Percentiles rank a stretch among this genome's conserved stretches.
Conservation (phyloP, 2,888 invertebrate species). For the Eristalis pertinax region DNA sequence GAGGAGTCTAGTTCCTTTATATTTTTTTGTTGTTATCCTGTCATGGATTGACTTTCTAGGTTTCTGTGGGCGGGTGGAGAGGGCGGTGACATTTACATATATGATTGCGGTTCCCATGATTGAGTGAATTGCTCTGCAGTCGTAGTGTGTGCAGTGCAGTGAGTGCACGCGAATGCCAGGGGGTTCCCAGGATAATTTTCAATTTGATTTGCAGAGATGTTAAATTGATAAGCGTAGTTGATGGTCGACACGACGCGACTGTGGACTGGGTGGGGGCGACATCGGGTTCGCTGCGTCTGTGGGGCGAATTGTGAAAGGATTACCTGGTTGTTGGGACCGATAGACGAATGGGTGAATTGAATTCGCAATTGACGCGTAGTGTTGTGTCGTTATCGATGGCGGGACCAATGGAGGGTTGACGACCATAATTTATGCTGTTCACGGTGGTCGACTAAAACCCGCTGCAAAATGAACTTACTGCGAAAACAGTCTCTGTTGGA, state of each 20-base stretch:
- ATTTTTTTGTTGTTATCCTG: conserved; percentile 16
- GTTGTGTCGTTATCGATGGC: conserved; percentile 5
- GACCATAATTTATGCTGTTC: neutral
- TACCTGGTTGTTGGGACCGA: conserved; percentile 28
- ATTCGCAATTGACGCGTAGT: conserved; percentile 17
- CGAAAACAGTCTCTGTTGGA: neutral
- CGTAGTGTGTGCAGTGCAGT: neutral
- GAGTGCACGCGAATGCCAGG: conserved; percentile 5
- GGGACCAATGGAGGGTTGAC: neutral
- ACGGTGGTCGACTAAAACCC: neutral
- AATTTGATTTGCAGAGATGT: conserved; percentile 57
- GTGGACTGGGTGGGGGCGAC: neutral
- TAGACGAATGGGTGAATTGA: conserved; percentile 4
- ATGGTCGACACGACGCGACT: neutral
- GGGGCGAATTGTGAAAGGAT: neutral
- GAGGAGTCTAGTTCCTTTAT: neutral
- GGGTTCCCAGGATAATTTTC: conserved; percentile 56
- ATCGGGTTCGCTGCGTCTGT: neutral
- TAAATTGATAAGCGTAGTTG: conserved; percentile 41
- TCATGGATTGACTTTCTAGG: conserved; percentile 51
- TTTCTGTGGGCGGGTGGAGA: neutral
- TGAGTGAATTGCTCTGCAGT: conserved; percentile 27
- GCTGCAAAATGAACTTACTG: neutral
- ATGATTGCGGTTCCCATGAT: conserved; percentile 68
- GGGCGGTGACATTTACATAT: conserved; percentile 61